Evolutionary conservation across 2,113 vertebrate genomes (phyloP), one percentile per base, ranked within the genome.

Genomic region (Chaetodon auriga): DNA sequence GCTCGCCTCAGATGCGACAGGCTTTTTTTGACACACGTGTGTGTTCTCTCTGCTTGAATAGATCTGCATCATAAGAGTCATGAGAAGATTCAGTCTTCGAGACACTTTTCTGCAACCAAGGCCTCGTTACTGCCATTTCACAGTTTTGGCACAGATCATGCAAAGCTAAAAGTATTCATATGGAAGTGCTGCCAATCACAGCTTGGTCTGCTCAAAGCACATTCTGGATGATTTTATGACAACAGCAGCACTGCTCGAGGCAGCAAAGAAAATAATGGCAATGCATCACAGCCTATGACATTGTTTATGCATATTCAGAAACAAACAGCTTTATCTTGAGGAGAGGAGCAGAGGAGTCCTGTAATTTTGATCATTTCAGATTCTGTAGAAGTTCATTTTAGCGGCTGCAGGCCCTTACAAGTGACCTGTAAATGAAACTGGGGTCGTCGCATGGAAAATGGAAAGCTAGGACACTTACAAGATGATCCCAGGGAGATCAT

Each of bases 401-500:
- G 30, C 30, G 1, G 30, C 30, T 30, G 30, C 30, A 30, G 30
- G 30, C 30, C 30, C 30, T 30, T 30, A 30, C 30, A 30, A 30
- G 2, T 30, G 30, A 30, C 30, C 30, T 30, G 30, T 30, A 30
- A 30, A 30, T 30, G 30, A 30, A 30, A 30, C 30, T 30, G 30
- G 30, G 30, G 30, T 51, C 5, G 38, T 41, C 38, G 58, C 18
- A 68, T 76, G 82, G 82, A 85, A 90, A 90, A 72, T 68, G 35
- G 19, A 89, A 79, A 78, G 66, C 62, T 57, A 41, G 54, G 75
- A 66, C 77, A 46, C 48, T 86, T 81, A 83, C 51, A 77, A 36
- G 70, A 83, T 71, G 60, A 83, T 89, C 73, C 81, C 72, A 48
- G 15, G 78, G 83, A 86, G 82, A 82, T 82, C 36, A 23, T 73